Base-by-base conservation (phyloP, 1,140 invertebrate species). In the Hyphantria cunea region DNA sequence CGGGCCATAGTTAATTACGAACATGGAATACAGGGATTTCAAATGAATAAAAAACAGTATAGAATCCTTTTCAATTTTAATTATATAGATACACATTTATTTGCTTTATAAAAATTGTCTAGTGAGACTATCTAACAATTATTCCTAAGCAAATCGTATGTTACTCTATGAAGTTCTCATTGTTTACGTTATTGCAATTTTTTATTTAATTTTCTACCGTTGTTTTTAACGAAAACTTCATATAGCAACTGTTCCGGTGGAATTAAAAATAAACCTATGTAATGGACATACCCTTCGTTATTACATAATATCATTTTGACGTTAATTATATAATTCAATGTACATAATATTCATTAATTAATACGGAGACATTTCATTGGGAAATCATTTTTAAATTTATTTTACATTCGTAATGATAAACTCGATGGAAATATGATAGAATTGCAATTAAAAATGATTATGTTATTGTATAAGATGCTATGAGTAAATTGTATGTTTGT, bases 61-160 rank as follows among this genome's bases (percentile, higher is more conserved):
- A 61, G 25, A 47, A 55, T 74, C 41, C 55, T 59, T 79, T 82
- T 70, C 68, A 72, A 58, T 72, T 68, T 85, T 86, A 85, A 85
- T 85, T 86, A 68, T 78, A 86, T 72, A 84, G 78, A 84, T 86
- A 86, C 80, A 84, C 63, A 82, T 78, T n/a, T n/a, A n/a, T n/a
- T 84, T 70, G 76, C 73, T 82, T 86, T 66, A 86, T 82, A 86
- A 89, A 86, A 86, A 83, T 85, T 86, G 77, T 85, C 84, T 84
- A 86, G 72, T 82, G 78, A 82, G 72, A 76, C 79, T 85, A 86
- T 84, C 74, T 84, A 82, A 82, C 63, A 81, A 82, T 83, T 84
- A 86, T 69, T 84, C 63, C 74, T 82, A 84, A 81, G 76, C 76
- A 78, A 79, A 73, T 79, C 66, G 65, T 45, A 66, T 0, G 15